Evolutionary conservation across 2,797 vertebrate species (phyloP).

Genomic region (Rhinella marina): DNA sequence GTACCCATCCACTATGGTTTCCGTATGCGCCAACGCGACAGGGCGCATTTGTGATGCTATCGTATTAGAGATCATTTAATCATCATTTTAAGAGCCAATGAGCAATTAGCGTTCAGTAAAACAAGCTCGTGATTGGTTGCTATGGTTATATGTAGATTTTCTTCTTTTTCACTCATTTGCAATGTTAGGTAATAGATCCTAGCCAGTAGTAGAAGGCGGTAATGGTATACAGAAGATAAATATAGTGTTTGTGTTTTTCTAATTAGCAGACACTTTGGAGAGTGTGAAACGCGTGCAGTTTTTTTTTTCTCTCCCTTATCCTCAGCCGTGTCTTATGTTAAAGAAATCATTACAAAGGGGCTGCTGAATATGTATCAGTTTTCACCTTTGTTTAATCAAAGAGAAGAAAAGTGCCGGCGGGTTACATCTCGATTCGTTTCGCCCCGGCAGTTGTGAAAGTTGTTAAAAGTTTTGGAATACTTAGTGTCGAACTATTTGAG

Average conservation of each 20-base stretch:
- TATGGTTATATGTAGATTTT: not conserved
- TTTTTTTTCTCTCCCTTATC: constrained; percentile 64
- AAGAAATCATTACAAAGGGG: constrained; percentile 72
- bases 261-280: constrained; percentile 71
- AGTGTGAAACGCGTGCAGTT: constrained; percentile 69
- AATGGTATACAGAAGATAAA: constrained; percentile 62
- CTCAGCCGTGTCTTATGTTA: constrained; percentile 68
- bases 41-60: no score
- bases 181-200: constrained; percentile 28
- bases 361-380: constrained; percentile 74
- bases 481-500: constrained; percentile 47
- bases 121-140: not conserved
- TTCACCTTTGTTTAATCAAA: constrained; percentile 73
- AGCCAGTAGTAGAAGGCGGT: constrained; percentile 64
- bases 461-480: constrained; percentile 59
- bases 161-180: not conserved
- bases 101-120: not conserved
- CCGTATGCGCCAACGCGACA: no score
- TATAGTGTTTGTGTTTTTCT: constrained; percentile 66
- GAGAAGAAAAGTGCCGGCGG: constrained; percentile 68
- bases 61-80: no score
- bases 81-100: not conserved
- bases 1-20: no score
- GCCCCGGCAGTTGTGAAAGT: constrained; percentile 50
- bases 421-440: constrained; percentile 69